Conservation (phyloP, 1,140 invertebrate genomes). For the Delia radicum region DNA sequence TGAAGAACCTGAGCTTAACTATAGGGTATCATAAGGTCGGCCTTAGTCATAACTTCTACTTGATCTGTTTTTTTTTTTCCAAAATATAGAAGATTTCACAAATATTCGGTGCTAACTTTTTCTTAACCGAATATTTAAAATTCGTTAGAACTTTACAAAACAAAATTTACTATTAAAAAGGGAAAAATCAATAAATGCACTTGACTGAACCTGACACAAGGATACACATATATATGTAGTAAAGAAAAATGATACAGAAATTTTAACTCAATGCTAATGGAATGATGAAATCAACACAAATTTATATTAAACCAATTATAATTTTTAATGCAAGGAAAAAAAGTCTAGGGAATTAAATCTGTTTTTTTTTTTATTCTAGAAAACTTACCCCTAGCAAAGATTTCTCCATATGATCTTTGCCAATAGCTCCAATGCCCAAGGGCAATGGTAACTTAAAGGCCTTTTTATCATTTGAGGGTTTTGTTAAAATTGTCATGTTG, state of each 20-base stretch:
- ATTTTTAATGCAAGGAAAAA: not conserved
- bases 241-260: not conserved
- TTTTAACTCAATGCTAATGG: not conserved
- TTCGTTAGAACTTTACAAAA: too few relatives aligned
- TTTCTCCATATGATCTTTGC: constrained; percentile 26
- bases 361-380: not conserved
- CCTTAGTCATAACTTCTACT: too few relatives aligned
- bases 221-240: not conserved
- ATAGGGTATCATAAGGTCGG: too few relatives aligned
- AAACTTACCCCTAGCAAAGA: constrained; percentile 27
- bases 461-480: constrained; percentile 66
- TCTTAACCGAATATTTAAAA: too few relatives aligned
- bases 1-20: too few relatives aligned
- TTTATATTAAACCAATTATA: not conserved
- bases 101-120: too few relatives aligned
- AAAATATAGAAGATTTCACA: too few relatives aligned
- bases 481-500: constrained; percentile 69
- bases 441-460: constrained; percentile 66
- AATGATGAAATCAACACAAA: constrained; percentile 4
- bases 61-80: too few relatives aligned
- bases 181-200: constrained; percentile 23
- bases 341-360: not conserved
- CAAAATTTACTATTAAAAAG: not conserved
- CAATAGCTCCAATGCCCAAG: constrained; percentile 58
- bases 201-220: constrained; percentile 6